Conservation (phyloP, 2,797 vertebrate genomes). For the Pempheris klunzingeri region DNA sequence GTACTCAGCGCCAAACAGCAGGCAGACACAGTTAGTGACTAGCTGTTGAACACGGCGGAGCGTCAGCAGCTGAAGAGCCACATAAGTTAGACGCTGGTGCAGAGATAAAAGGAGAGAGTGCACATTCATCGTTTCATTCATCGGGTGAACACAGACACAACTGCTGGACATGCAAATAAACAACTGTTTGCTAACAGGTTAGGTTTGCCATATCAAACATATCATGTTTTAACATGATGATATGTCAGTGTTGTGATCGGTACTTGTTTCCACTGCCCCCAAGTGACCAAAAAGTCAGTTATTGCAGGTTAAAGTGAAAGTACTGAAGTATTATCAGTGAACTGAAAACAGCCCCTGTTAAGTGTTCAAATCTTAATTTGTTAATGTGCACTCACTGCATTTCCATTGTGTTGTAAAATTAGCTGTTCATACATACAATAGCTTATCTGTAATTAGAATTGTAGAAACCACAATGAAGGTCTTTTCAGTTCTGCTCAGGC, state of each 20-base stretch:
- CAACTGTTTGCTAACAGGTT: not conserved
- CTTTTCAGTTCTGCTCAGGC: not conserved
- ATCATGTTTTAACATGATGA: not conserved
- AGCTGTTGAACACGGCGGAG: not conserved
- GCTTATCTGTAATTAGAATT: not conserved
- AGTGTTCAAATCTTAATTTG: not conserved
- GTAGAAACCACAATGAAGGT: not conserved
- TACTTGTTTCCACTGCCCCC: not conserved
- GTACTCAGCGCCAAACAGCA: too few relatives aligned
- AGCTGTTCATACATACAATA: not conserved
- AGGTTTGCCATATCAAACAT: too few relatives aligned
- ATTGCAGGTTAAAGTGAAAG: not conserved
- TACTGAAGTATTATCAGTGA: not conserved
- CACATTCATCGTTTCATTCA: not conserved
- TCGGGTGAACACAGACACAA: not conserved
- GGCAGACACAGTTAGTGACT: too few relatives aligned
- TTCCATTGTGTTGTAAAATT: not conserved
- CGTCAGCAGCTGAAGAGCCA: not conserved
- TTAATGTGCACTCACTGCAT: not conserved
- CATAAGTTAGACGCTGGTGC: not conserved
- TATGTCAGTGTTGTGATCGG: not conserved
- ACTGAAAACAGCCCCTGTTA: not conserved
- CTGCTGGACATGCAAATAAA: not conserved
- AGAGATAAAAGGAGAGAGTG: not conserved
- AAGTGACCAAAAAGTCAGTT: not conserved